These are phyloP conservation scores for Ariolimax columbianus DNA, from an alignment of 2,888 invertebrate genomes.

Conservation along the genomic window DNA sequence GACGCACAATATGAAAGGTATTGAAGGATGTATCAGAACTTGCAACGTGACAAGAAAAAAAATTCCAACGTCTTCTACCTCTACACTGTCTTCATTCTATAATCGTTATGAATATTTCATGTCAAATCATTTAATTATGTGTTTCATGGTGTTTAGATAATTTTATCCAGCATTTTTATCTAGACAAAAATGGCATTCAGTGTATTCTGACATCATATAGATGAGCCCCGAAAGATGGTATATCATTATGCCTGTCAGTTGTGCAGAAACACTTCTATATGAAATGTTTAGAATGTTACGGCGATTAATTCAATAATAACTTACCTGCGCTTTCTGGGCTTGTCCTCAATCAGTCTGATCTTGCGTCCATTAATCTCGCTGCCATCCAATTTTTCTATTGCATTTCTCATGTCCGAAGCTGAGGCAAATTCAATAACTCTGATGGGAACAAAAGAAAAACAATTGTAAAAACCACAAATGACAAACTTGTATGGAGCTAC, in stretches of 20 bases:
- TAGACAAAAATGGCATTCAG: conserved; percentile 9
- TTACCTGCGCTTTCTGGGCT: conserved; percentile 79
- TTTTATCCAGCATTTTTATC: too few relatives aligned
- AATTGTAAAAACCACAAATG: neutral
- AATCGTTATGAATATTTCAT: too few relatives aligned
- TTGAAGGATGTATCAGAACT: too few relatives aligned
- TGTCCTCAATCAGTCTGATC: conserved; percentile 93
- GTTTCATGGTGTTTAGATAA: too few relatives aligned
- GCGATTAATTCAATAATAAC: neutral
- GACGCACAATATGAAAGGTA: too few relatives aligned
- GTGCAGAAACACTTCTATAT: too few relatives aligned
- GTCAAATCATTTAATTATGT: too few relatives aligned
- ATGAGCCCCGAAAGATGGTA: conserved; percentile 49
- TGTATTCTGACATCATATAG: conserved; percentile 15
- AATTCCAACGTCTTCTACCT: too few relatives aligned
- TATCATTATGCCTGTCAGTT: conserved; percentile 43
- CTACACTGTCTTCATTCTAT: too few relatives aligned
- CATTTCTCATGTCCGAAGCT: conserved; percentile 95
- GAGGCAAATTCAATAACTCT: conserved; percentile 98
- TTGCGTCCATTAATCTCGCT: conserved; percentile 97
- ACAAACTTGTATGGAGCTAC: too few relatives aligned
- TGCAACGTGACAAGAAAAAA: too few relatives aligned
- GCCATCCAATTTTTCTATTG: conserved; percentile 96
- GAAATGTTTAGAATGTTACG: too few relatives aligned
- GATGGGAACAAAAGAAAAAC: conserved; percentile 57